These are phyloP conservation scores for Sarotherodon lohbergeri DNA, from an alignment of 2,113 vertebrate species.

Conservation along the genomic window DNA sequence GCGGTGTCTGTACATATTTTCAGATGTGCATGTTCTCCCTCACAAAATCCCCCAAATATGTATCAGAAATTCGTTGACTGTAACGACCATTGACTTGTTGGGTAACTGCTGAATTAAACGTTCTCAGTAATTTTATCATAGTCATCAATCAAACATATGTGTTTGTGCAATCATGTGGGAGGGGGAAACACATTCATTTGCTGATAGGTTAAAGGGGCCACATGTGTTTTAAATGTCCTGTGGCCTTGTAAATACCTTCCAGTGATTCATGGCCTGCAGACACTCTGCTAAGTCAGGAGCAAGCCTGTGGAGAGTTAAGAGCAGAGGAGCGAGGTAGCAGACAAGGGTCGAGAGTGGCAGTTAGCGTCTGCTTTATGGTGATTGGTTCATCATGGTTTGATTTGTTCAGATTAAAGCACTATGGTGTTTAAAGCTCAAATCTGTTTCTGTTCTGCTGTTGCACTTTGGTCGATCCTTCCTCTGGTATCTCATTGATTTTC, in stretches of 20 bases:
- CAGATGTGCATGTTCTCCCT: slow-evolving; percentile 18
- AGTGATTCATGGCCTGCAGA: slow-evolving; percentile 61
- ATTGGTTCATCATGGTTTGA: not conserved
- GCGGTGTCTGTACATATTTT: slow-evolving; percentile 29
- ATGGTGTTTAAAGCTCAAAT: not conserved
- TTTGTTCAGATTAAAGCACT: not conserved
- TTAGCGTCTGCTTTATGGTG: not conserved
- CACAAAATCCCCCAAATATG: not conserved
- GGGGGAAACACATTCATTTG: not conserved
- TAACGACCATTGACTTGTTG: not conserved
- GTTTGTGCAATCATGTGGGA: slow-evolving; percentile 1
- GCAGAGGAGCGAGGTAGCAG: not conserved
- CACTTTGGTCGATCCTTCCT: not conserved
- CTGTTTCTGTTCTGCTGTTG: not conserved
- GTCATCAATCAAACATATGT: not conserved
- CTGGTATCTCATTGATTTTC: not conserved
- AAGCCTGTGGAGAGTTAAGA: slow-evolving; percentile 8
- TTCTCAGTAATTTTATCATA: not conserved
- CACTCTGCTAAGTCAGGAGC: slow-evolving; percentile 24
- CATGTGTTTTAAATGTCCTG: slow-evolving; percentile 66
- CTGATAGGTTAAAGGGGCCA: slow-evolving; percentile 40
- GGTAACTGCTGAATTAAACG: not conserved
- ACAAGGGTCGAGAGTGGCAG: not conserved
- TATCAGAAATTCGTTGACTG: not conserved
- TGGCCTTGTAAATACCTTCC: slow-evolving; percentile 66